These are phyloP conservation scores for Agrypnia vestita DNA, from an alignment of 1,140 invertebrate genomes.

Conservation along the genomic window DNA sequence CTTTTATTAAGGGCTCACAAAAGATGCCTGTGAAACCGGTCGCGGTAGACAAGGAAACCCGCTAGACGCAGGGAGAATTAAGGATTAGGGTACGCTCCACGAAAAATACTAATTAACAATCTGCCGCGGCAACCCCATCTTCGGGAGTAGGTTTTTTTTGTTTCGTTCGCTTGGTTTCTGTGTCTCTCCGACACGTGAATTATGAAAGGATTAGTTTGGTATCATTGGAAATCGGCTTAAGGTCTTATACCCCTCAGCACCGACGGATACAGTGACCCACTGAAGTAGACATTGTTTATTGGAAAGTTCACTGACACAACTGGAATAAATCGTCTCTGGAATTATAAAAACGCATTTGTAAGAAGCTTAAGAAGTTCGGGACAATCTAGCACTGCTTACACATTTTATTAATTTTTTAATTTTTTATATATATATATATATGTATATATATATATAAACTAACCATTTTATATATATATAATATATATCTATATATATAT, in stretches of 20 bases:
- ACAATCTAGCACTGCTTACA: no score
- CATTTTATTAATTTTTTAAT: no score
- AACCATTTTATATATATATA: no score
- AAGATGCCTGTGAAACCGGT: not conserved
- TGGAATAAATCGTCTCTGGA: no score
- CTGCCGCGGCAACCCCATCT: slow-evolving; percentile 57
- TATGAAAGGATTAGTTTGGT: slow-evolving; percentile 49
- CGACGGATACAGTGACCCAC: not conserved
- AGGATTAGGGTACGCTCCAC: slow-evolving; percentile 54
- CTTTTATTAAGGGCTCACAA: not conserved
- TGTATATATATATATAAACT: no score
- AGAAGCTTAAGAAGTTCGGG: no score
- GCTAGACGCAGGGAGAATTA: slow-evolving; percentile 46
- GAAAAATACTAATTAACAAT: slow-evolving; percentile 60
- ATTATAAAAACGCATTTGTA: no score
- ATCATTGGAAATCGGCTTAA: slow-evolving; percentile 12
- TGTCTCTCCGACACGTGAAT: slow-evolving; percentile 47
- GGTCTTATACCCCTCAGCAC: not conserved
- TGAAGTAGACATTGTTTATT: not conserved
- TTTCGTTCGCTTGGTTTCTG: slow-evolving; percentile 16
- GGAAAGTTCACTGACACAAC: no score
- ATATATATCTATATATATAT: no score
- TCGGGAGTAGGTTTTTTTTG: not conserved
- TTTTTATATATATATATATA: no score
- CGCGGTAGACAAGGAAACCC: not conserved